Evolutionary conservation across 2,113 vertebrate genomes (phyloP).

Genomic region (Microcebus ravelobensis): DNA sequence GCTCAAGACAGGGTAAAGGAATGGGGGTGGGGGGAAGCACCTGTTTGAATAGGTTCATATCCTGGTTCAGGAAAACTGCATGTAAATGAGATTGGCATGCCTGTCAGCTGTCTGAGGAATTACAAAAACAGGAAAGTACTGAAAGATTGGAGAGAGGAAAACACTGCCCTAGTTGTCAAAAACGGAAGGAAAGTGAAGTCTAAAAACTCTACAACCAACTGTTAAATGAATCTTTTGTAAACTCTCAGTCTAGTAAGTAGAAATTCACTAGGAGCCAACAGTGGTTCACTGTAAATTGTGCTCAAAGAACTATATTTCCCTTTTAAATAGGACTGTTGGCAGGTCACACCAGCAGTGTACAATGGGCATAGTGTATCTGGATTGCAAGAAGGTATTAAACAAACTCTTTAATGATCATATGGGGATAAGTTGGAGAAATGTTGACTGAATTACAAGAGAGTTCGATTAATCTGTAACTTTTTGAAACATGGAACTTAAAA

Average conservation of each 20-base stretch:
- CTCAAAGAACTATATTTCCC: neutral
- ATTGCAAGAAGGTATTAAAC: neutral
- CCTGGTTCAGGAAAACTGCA: neutral
- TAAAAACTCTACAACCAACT: neutral
- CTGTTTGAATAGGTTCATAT: neutral
- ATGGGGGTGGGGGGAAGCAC: neutral
- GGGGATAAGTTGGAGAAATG: neutral
- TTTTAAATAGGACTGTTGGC: neutral
- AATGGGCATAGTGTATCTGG: neutral
- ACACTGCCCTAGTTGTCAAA: neutral
- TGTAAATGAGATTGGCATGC: neutral
- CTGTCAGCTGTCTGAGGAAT: neutral
- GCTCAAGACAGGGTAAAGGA: neutral
- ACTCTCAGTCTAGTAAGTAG: neutral
- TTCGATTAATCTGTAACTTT: neutral
- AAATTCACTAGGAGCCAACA: neutral
- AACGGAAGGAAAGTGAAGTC: neutral
- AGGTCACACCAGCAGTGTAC: neutral
- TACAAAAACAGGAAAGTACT: neutral
- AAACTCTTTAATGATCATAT: neutral
- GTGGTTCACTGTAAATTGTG: neutral
- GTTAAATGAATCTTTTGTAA: neutral
- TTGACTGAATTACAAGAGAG: neutral
- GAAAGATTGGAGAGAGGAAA: slow-evolving; percentile 1
- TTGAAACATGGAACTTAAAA: neutral